These are phyloP conservation scores for Daktulosphaira vitifoliae DNA, from an alignment of 1,140 invertebrate genomes.

Conservation along the genomic window DNA sequence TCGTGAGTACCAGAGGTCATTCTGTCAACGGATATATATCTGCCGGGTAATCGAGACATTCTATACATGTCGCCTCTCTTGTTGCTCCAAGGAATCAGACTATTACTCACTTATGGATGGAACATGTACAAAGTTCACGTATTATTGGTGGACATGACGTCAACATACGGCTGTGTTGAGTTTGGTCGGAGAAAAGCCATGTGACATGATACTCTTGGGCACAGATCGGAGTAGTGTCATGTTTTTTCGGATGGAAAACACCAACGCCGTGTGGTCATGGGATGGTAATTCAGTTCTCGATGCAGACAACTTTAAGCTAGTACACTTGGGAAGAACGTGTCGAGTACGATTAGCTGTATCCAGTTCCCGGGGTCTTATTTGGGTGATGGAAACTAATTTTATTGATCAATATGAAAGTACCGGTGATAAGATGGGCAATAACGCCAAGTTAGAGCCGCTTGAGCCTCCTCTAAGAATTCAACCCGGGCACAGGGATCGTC, in stretches of 20 bases:
- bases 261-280: conserved; percentile 18
- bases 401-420: conserved; percentile 1
- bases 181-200: background rate
- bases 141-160: background rate
- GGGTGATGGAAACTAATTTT: conserved; percentile 11
- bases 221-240: background rate
- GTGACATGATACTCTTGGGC: conserved; percentile 1
- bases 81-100: background rate
- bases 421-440: background rate
- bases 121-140: background rate
- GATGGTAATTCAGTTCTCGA: background rate
- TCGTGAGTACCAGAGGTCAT: background rate
- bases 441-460: background rate
- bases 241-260: conserved; percentile 6
- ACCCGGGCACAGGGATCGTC: background rate
- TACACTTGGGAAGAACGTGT: background rate
- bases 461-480: background rate
- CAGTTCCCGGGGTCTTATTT: background rate
- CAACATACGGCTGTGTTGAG: background rate
- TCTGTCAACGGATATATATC: background rate
- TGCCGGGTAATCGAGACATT: background rate
- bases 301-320: background rate
- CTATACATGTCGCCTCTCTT: background rate
- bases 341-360: background rate
- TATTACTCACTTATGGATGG: background rate